Percentiles rank a stretch among this genome's conserved stretches.
Conservation (phyloP, 2,113 vertebrate genomes). For the Puntigrus tetrazona region DNA sequence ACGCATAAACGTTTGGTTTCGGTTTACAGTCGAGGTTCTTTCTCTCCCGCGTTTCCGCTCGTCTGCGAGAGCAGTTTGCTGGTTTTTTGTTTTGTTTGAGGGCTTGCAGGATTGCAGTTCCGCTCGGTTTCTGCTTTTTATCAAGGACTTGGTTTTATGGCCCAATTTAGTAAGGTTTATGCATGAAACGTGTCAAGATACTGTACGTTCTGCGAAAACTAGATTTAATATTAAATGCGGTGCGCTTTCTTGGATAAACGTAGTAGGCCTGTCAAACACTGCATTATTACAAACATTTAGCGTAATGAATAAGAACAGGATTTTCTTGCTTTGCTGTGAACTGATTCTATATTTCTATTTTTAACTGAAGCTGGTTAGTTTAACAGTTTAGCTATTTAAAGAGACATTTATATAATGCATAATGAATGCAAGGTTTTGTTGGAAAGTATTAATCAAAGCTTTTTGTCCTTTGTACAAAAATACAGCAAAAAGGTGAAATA, state of each 20-base stretch:
- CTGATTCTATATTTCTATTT: not conserved
- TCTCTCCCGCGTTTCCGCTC: not conserved
- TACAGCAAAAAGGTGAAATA: no score
- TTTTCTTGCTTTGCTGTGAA: not conserved
- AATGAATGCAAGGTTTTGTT: not conserved
- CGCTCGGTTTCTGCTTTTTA: not conserved
- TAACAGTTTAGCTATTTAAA: no score
- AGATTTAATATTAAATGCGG: not conserved
- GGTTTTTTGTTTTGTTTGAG: not conserved
- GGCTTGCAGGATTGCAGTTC: not conserved
- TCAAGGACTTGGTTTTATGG: not conserved
- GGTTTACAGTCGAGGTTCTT: not conserved
- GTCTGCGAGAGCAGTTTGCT: not conserved
- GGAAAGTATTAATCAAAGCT: no score
- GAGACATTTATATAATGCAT: no score
- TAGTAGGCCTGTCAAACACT: not conserved
- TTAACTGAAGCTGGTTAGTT: not conserved
- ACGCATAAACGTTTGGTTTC: constrained; percentile 24
- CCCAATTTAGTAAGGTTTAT: not conserved
- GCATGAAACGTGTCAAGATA: not conserved
- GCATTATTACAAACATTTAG: not conserved
- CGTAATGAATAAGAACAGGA: not conserved
- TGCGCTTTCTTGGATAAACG: not conserved
- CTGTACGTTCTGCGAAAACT: not conserved
- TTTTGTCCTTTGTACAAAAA: no score